Base-by-base conservation (phyloP, 2,113 vertebrate genomes). In the Galemys pyrenaicus region DNA sequence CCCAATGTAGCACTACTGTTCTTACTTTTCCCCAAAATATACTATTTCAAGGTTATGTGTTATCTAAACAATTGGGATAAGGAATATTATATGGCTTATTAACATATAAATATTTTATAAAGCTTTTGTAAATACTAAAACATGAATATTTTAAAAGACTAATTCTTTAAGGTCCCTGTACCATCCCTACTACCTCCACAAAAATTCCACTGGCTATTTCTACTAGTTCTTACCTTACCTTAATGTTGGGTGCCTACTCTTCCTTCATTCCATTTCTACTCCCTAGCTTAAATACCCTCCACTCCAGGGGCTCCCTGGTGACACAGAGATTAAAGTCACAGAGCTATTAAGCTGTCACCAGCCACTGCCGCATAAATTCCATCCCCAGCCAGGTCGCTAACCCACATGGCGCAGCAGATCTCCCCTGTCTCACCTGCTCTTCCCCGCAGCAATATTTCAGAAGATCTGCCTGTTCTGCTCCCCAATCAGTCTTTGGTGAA, bases 231-330 rank as follows among this genome's bases (percentile, higher is more conserved):
- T 88, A 2, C 0, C 11, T 70, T 80, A 1, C 10, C 67, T 75
- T 64, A 54, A 19, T 39, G 5, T 15, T 32, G 6, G 1, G 28
- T 41, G 2, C 56, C 9, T 10, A 65, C 26, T 87, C 37, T 83
- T 75, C 9, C 44, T 94, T 94, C n/a, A 19, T 91, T 92, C 91
- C 1, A 74, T 68, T 89, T 94, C 28, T 89, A 9, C 30, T 94
- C 41, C 32, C 5, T n/a, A 41, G 20, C 79, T 74, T 60, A 87
- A 96, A 65, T 26, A 51, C 22, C 16, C 0, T 56, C 2, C 22
- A 79, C 4, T 8, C 44, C n/a, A 24, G 46, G 46, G 46, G 2
- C 12, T 49, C 46, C 12, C 46, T 49, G 8, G 46, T 49, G 46
- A 11, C 10, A 12, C 46, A 11, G 2, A 11, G 6, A 11, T 49